These are phyloP conservation scores for Meteorus sp. DNA, from an alignment of 1,140 invertebrate genomes.

Conservation along the genomic window DNA sequence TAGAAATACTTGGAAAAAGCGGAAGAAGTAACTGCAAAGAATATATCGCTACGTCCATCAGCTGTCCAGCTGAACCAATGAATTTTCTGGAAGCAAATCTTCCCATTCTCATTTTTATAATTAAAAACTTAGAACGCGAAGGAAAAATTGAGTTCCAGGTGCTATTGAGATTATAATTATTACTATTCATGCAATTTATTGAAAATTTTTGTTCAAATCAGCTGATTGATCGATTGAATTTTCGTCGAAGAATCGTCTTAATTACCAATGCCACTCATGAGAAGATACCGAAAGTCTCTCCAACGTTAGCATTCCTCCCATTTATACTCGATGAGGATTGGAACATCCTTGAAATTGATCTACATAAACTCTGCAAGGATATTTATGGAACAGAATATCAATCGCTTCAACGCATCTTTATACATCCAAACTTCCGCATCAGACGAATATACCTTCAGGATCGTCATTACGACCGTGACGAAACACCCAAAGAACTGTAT, in stretches of 20 bases:
- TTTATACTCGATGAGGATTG: slow-evolving; percentile 31
- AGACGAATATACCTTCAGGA: slow-evolving; percentile 32
- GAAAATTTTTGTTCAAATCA: slow-evolving; percentile 8
- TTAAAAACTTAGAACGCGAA: slow-evolving; percentile 30
- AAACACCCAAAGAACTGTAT: slow-evolving; percentile 26
- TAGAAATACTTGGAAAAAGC: slow-evolving; percentile 32
- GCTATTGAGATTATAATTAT: background rate
- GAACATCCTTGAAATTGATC: slow-evolving; percentile 33
- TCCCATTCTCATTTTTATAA: slow-evolving; percentile 32
- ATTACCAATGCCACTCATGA: slow-evolving; percentile 20
- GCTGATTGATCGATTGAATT: slow-evolving; percentile 29
- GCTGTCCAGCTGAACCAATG: slow-evolving; percentile 27
- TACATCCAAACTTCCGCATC: slow-evolving; percentile 33
- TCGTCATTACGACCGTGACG: slow-evolving; percentile 31
- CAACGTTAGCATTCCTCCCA: slow-evolving; percentile 9
- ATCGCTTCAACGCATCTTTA: slow-evolving; percentile 25
- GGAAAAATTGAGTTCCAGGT: slow-evolving; percentile 36
- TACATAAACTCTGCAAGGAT: slow-evolving; percentile 20
- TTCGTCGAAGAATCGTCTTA: slow-evolving; percentile 30
- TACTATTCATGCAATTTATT: background rate
- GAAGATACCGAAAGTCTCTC: slow-evolving; percentile 20
- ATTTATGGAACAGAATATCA: slow-evolving; percentile 27
- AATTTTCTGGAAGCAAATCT: slow-evolving; percentile 29
- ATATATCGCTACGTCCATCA: slow-evolving; percentile 29
- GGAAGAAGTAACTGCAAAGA: slow-evolving; percentile 25